Base-by-base conservation (phyloP, 2,888 invertebrate species). In the Cerastis leucographa region DNA sequence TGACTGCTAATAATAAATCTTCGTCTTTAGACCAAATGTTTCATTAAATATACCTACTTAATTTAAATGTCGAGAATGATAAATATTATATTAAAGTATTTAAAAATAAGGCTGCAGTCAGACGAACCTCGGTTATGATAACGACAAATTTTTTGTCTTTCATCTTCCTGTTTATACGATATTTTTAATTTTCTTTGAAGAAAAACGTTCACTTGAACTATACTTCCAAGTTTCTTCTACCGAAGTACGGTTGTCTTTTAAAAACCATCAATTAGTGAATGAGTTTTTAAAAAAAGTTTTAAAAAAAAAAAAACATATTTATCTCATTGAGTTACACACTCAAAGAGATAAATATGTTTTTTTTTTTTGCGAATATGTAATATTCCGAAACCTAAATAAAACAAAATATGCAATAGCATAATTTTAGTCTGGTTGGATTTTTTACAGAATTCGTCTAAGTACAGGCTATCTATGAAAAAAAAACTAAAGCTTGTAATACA, bases 21-120 rank as follows among this genome's bases (percentile, higher is more conserved):
- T 68, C 44, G 68, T 79, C 75, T 80, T 51, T 25, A 65, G 40
- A 7, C 35, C 72, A 51, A 54, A 22, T 73, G 59, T 44, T 72
- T 73, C 44, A 59, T 73, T 78, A 14, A 6, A 59, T 35, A 35
- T 51, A 17, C 42, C 7, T 14, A 65, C 42, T 65, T 78, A 72
- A 56, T 80, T 67, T 25, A 68, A 80, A 68, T 80, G 67, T 35
- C 75, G 62, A 42, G 49, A 46, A 44, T 80, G 46, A 62, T 67
- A 54, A 51, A 59, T 72, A 42, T 49, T 46, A 11, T 49, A 49
- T 29, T 40, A 22, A 46, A 49, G 29, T 42, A n/a, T n/a, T n/a
- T n/a, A n/a, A 42, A 44, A 61, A 46, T 49, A 51, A 25, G 4
- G 17, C 35, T 40, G 12, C 25, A 40, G 44, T 1, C 22, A 40